Percentiles rank a stretch among this genome's conserved stretches.
Conservation (phyloP, 1,140 invertebrate species). For the Aphis craccivora region DNA sequence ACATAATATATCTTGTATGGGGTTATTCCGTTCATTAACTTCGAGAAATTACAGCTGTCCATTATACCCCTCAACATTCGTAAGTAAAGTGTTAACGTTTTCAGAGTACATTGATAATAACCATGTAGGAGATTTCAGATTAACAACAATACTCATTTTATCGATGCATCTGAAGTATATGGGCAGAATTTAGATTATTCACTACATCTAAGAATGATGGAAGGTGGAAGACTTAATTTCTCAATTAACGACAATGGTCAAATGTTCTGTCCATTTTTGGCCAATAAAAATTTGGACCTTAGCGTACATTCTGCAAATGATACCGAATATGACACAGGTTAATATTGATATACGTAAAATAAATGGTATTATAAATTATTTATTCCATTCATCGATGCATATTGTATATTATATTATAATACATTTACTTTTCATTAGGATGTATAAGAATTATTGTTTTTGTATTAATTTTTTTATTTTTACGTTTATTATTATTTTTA, state of each 20-base stretch:
- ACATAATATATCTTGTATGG: slow-evolving; percentile 41
- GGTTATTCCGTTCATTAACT: neutral
- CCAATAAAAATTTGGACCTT: too few relatives aligned
- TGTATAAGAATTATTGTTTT: too few relatives aligned
- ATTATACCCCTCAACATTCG: slow-evolving; percentile 13
- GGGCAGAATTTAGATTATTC: slow-evolving; percentile 68
- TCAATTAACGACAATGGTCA: slow-evolving; percentile 48
- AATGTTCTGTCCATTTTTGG: slow-evolving; percentile 21
- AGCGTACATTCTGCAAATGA: neutral
- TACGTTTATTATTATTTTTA: too few relatives aligned
- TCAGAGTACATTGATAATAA: neutral
- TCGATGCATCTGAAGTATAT: slow-evolving; percentile 80
- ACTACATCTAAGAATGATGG: slow-evolving; percentile 67
- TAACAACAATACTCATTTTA: slow-evolving; percentile 77
- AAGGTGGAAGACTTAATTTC: slow-evolving; percentile 68
- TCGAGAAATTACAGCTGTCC: slow-evolving; percentile 35
- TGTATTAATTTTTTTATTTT: too few relatives aligned
- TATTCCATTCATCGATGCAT: too few relatives aligned
- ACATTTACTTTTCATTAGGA: too few relatives aligned
- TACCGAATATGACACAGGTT: slow-evolving; percentile 28
- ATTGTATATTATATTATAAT: too few relatives aligned
- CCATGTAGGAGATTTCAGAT: slow-evolving; percentile 66
- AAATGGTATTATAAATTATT: neutral
- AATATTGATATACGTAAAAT: neutral
- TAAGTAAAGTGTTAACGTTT: slow-evolving; percentile 9